Conservation (phyloP, 2,888 invertebrate species). For the Subacronicta megacephala region DNA sequence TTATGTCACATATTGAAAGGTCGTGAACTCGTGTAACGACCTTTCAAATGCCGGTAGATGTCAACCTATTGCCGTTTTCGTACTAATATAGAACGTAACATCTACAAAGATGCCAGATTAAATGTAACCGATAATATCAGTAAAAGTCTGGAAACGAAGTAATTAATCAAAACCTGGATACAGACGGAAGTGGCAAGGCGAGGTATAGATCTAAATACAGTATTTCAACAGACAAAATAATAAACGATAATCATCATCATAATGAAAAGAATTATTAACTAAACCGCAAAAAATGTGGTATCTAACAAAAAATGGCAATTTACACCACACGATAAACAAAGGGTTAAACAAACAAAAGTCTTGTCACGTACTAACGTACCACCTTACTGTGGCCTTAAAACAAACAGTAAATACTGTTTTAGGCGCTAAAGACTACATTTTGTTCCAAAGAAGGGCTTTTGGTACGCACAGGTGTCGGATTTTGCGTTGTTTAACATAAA, state of each 20-base stretch:
- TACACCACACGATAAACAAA: too few relatives aligned
- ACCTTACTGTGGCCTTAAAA: constrained; percentile 15
- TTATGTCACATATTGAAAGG: too few relatives aligned
- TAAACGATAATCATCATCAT: background rate
- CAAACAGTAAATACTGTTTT: constrained; percentile 18
- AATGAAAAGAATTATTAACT: too few relatives aligned
- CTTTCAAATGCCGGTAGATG: background rate
- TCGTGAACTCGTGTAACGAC: too few relatives aligned
- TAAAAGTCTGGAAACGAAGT: background rate
- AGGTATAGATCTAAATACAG: background rate
- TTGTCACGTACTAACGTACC: constrained; percentile 16
- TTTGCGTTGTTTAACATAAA: constrained; percentile 14
- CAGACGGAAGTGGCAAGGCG: background rate
- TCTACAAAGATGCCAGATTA: background rate
- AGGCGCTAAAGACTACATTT: constrained; percentile 14
- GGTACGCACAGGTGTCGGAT: constrained; percentile 12
- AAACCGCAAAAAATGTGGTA: too few relatives aligned
- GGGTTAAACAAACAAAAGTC: too few relatives aligned
- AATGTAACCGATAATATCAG: background rate
- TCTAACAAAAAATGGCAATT: too few relatives aligned
- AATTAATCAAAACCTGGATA: background rate
- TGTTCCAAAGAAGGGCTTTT: constrained; percentile 6
- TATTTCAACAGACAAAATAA: background rate
- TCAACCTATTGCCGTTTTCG: background rate
- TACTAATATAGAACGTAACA: background rate